phyloP scores from a whole-genome alignment of 2,888 invertebrate species.

The Dryococelus australis region DNA sequence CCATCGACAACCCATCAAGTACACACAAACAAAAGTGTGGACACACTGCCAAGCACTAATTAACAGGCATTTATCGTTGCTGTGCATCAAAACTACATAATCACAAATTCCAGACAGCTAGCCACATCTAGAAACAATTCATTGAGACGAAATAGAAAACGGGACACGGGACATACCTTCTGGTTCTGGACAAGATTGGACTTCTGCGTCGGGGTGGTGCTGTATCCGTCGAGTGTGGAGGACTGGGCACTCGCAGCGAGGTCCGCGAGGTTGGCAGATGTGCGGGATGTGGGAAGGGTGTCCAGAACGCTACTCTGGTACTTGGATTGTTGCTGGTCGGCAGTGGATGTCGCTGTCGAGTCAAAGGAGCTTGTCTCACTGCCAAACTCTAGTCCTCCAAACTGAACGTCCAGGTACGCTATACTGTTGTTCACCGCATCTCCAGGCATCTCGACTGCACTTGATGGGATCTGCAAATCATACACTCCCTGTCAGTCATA shows the following conservation, averaged over 20 bases:
- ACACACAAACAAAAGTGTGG: neutral
- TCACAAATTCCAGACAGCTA: too few relatives aligned
- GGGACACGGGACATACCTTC: conserved; percentile 39
- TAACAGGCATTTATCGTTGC: neutral
- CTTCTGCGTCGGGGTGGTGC: conserved; percentile 42
- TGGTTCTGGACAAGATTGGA: conserved; percentile 43
- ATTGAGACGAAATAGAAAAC: too few relatives aligned
- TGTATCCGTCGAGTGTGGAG: conserved; percentile 43
- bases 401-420: conserved; percentile 89
- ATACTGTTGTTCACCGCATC: conserved; percentile 77
- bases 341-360: conserved; percentile 28
- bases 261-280: conserved; percentile 43
- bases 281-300: conserved; percentile 42
- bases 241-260: conserved; percentile 41
- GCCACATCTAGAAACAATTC: too few relatives aligned
- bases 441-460: conserved; percentile 97
- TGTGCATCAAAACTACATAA: too few relatives aligned
- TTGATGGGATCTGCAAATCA: conserved; percentile 79
- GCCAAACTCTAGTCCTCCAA: conserved; percentile 85
- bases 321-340: conserved; percentile 41
- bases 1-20: neutral
- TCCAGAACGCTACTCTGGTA: conserved; percentile 44
- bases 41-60: neutral
- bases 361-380: conserved; percentile 63
- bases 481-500: neutral